Base-by-base conservation (phyloP, 2,888 invertebrate genomes). In the Hydriomena furcata region DNA sequence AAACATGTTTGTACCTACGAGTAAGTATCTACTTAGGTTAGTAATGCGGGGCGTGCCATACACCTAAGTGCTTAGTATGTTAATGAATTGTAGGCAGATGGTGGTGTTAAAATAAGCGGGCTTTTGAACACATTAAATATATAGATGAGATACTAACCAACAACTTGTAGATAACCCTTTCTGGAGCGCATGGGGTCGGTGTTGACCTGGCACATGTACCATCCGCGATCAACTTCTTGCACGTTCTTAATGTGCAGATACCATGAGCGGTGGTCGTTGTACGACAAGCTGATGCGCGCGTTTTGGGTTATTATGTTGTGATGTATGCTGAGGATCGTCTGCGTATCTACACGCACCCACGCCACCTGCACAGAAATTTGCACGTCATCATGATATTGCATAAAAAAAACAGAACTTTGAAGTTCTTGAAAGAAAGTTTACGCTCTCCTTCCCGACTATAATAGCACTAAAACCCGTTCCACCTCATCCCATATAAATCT, bases 151-250 rank as follows among this genome's bases (percentile, higher is more conserved):
- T 49, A 91, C 95, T 93, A 76, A 97, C 97, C 97, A 31, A 97
- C 96, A 62, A 97, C 97, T 91, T 97, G 96, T 23, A 97, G 91
- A 79, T 97, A 97, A 45, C 97, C 97, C 76, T 96, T 95, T 47
- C 95, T 92, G 53, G 95, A 96, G 61, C 96, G 92, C 97, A 97
- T 97, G n/a, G 97, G 97, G 83, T 97, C 96, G 0, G 97, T 97
- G 85, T 97, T 97, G 63, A 97, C 94, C 84, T 97, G 97, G 77
- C 97, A 97, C 97, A 97, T 97, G 73, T 93, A 97, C 96, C 96
- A 97, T 52, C 97, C 97, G 1, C 97, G 92, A 85, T 97, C 97
- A 32, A 93, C 93, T 79, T 97, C 97, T 75, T 96, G 96, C 21
- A 96, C 96, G 74, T 94, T 94, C 82, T 95, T 95, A 82, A 97